phyloP scores from a whole-genome alignment of 2,113 vertebrate species.

The Ranitomeya imitator region DNA sequence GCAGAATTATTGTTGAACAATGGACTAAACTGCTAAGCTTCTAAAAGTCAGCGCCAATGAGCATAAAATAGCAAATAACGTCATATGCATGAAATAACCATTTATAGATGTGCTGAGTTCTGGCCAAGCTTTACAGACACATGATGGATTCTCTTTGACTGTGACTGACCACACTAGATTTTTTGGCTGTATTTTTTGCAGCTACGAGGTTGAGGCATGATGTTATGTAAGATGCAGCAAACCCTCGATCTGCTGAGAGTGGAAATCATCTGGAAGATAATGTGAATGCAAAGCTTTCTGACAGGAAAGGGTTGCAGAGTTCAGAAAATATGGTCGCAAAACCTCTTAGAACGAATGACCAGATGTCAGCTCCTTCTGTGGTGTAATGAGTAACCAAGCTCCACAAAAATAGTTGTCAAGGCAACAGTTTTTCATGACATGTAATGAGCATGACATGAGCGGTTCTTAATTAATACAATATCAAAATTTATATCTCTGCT shows the following conservation, averaged over 20 bases:
- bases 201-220: neutral
- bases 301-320: conserved; percentile 34
- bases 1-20: neutral
- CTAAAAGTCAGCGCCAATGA: neutral
- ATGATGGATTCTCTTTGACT: neutral
- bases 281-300: conserved; percentile 42
- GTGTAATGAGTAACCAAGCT: conserved; percentile 27
- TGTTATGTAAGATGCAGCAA: neutral
- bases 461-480: neutral
- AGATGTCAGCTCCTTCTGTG: conserved; percentile 54
- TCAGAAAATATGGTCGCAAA: conserved; percentile 46
- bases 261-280: conserved; percentile 6
- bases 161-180: neutral
- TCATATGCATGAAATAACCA: neutral
- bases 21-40: neutral
- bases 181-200: neutral
- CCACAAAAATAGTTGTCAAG: conserved; percentile 45
- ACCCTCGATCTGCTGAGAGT: neutral
- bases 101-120: neutral
- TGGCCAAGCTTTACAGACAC: neutral
- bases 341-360: conserved; percentile 31
- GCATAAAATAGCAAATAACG: neutral
- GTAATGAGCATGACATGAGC: conserved; percentile 22
- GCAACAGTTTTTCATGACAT: conserved; percentile 40
- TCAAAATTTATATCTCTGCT: neutral